A percentile compares a stretch with the other conserved stretches of the same genome.
These are phyloP conservation scores for Trichonephila clavipes DNA, from an alignment of 1,140 invertebrate genomes.

Conservation along the genomic window DNA sequence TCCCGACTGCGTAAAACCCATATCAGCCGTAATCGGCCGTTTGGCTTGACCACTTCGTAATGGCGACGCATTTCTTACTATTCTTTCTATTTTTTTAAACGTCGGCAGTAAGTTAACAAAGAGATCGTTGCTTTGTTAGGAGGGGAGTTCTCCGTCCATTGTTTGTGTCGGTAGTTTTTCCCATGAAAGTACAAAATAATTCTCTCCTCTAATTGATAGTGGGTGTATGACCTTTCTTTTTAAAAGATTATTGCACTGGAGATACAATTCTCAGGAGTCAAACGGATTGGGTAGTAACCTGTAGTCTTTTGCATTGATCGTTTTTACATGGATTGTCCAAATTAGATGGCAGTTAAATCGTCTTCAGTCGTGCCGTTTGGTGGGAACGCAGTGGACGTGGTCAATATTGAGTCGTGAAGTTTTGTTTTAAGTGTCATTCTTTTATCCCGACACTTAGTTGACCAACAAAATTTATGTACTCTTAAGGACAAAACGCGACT, in stretches of 20 bases:
- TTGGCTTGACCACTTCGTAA: constrained; percentile 62
- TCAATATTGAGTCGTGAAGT: not conserved
- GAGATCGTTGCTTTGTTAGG: constrained; percentile 71
- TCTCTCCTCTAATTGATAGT: constrained; percentile 62
- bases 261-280: not conserved
- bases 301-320: constrained; percentile 37
- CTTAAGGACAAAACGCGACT: not conserved
- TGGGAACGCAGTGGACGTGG: not conserved
- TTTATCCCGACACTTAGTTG: not conserved
- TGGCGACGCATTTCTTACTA: constrained; percentile 13
- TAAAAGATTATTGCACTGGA: constrained; percentile 32
- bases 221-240: constrained; percentile 63
- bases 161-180: constrained; percentile 32
- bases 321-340: constrained; percentile 47
- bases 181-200: constrained; percentile 66
- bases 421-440: constrained; percentile 7
- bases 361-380: constrained; percentile 7
- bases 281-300: constrained; percentile 41
- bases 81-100: constrained; percentile 32
- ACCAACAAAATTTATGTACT: not conserved
- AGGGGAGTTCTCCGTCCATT: constrained; percentile 44
- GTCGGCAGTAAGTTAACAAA: constrained; percentile 59
- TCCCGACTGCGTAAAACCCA: not conserved
- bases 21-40: constrained; percentile 48
- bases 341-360: constrained; percentile 37